Percentiles rank a stretch among this genome's conserved stretches.
Conservation (phyloP, 2,888 invertebrate species). For the Nephrocerus scutellatus region DNA sequence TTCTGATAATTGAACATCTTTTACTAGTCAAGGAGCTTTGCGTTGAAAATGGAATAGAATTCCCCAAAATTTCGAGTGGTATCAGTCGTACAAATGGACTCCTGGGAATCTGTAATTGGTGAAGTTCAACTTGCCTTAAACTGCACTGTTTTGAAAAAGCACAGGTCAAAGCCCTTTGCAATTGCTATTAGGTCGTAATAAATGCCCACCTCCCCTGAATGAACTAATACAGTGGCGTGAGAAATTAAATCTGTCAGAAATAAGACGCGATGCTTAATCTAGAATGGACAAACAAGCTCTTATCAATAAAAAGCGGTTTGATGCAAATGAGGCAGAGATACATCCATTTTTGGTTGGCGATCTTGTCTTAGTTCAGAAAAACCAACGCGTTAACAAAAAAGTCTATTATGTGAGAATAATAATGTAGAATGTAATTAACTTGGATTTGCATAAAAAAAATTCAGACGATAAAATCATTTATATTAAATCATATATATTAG, state of each 20-base stretch:
- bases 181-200: slow-evolving; percentile 5
- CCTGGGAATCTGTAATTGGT: slow-evolving; percentile 7
- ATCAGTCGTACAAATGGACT: slow-evolving; percentile 5
- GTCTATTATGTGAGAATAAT: too few species aligned
- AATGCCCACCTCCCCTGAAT: slow-evolving; percentile 7
- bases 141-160: too few species aligned
- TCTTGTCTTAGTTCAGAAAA: slow-evolving; percentile 6
- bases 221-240: slow-evolving; percentile 3
- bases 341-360: slow-evolving; percentile 5
- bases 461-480: too few species aligned
- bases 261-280: slow-evolving; percentile 6
- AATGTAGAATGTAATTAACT: too few species aligned
- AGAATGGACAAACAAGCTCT: slow-evolving; percentile 5
- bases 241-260: slow-evolving; percentile 4
- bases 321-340: slow-evolving; percentile 8
- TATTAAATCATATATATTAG: too few species aligned
- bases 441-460: too few species aligned
- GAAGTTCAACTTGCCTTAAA: slow-evolving; percentile 8
- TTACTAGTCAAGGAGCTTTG: slow-evolving; percentile 1
- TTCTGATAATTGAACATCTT: slow-evolving; percentile 4
- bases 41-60: background rate
- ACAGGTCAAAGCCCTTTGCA: slow-evolving; percentile 2
- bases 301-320: slow-evolving; percentile 6
- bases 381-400: slow-evolving; percentile 5
- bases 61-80: too few species aligned